Conservation (phyloP, 2,113 vertebrate genomes). For the Xiphophorus hellerii region DNA sequence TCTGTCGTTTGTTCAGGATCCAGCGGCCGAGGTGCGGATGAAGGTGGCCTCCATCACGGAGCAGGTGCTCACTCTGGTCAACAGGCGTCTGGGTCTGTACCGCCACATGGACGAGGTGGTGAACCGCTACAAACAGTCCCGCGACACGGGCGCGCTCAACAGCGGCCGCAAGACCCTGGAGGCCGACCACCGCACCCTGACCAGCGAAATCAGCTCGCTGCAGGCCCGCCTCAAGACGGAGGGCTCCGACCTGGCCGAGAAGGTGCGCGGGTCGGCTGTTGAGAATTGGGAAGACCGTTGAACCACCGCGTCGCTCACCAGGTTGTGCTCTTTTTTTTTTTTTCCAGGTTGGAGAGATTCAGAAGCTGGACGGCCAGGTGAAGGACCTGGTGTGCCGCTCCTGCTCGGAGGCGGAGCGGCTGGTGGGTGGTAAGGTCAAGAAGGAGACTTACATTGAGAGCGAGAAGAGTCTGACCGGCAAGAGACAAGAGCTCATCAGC, state of each 20-base stretch:
- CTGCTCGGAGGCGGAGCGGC: slow-evolving; percentile 90
- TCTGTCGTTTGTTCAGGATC: slow-evolving; percentile 81
- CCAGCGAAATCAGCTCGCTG: slow-evolving; percentile 88
- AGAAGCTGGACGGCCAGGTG: slow-evolving; percentile 93
- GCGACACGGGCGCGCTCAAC: slow-evolving; percentile 91
- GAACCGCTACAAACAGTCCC: slow-evolving; percentile 95
- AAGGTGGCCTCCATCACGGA: slow-evolving; percentile 98
- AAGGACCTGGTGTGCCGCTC: slow-evolving; percentile 95
- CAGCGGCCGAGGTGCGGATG: slow-evolving; percentile 96
- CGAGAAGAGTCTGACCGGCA: slow-evolving; percentile 87
- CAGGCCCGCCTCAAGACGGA: slow-evolving; percentile 94
- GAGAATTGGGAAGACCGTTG: neutral
- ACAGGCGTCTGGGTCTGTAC: slow-evolving; percentile 95
- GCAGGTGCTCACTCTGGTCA: slow-evolving; percentile 95
- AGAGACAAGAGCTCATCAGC: slow-evolving; percentile 91
- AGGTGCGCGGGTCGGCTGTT: slow-evolving; percentile 76
- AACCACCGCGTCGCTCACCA: neutral
- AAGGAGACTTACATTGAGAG: slow-evolving; percentile 95
- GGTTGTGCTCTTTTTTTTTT: too few species aligned
- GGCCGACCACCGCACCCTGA: slow-evolving; percentile 90
- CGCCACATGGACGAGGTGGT: slow-evolving; percentile 96
- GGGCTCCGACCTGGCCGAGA: slow-evolving; percentile 94
- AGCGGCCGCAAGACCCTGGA: slow-evolving; percentile 92
- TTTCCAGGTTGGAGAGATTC: slow-evolving; percentile 87
- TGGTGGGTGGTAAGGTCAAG: slow-evolving; percentile 96